Evolutionary conservation across 2,888 invertebrate species (phyloP).

Genomic region (Psylliodes chrysocephalus): DNA sequence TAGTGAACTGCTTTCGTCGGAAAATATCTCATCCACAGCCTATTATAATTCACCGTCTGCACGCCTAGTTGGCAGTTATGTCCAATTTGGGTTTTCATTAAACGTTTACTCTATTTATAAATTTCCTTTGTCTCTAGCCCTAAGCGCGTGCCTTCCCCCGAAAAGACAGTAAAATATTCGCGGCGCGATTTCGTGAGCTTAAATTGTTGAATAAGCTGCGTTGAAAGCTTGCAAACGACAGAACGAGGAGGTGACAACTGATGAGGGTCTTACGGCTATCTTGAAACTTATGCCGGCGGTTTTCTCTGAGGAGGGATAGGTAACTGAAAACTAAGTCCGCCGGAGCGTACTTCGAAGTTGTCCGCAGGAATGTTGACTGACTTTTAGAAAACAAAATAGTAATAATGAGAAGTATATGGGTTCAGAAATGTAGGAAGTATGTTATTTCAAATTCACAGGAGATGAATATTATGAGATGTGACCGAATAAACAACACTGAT

Average conservation of each 20-base stretch:
- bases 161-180: constrained; percentile 26
- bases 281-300: not conserved
- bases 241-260: constrained; percentile 27
- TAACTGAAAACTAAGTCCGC: not conserved
- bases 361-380: too few relatives aligned
- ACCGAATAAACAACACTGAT: too few relatives aligned
- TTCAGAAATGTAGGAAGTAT: too few relatives aligned
- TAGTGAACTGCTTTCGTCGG: too few relatives aligned
- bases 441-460: too few relatives aligned
- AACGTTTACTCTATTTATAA: constrained; percentile 36
- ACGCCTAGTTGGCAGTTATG: constrained; percentile 11
- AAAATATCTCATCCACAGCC: too few relatives aligned
- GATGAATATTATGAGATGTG: too few relatives aligned
- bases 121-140: constrained; percentile 29
- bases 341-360: too few relatives aligned
- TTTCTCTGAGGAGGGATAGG: not conserved
- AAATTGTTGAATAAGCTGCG: constrained; percentile 33
- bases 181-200: constrained; percentile 1
- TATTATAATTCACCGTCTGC: constrained; percentile 6
- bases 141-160: not conserved
- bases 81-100: constrained; percentile 37
- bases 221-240: constrained; percentile 31
- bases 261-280: constrained; percentile 31
- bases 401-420: too few relatives aligned
- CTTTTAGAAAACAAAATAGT: too few relatives aligned